Evolutionary conservation across 2,888 invertebrate species (phyloP), one percentile per base, ranked within the genome.

Genomic region (Morpho achilles): DNA sequence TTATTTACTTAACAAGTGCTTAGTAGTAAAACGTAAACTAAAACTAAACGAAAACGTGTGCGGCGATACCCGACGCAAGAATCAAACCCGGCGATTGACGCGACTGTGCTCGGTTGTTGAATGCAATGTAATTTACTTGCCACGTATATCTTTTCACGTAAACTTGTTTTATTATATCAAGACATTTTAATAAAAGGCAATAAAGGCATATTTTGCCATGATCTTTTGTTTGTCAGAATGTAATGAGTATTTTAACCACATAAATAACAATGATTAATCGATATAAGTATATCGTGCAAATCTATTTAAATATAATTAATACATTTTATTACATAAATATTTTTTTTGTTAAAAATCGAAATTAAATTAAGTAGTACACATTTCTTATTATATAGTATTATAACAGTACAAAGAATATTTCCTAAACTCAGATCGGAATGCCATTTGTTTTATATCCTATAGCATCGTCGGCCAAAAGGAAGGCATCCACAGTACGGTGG

Each of bases 1-100:
- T 88, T 88, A 87, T 88, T 87, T 87, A 86, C 79, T 75, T 76
- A 82, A 85, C 85, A 85, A 87, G 87, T 88, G 85, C 83, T 88
- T 83, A 83, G 84, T 84, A 82, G 81, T 79, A 78, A 80, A 84
- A 85, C 79, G 82, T 84, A 84, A 85, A 84, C 84, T 64, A 64
- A 61, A 62, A 56, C 64, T 65, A 66, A 66, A 62, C 65, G 66
- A 65, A 66, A 65, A 67, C 66, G 66, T 60, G 61, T 60, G 61
- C 59, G 60, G 63, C 61, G 60, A 61, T 76, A 76, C 71, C 75
- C 73, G 76, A 74, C 69, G 72, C 69, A 75, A 68, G 79, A 72
- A 67, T 69, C 74, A 73, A 74, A 74, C 74, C 72, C 72, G 75
- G 72, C 73, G 69, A 75, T 70, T 60, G 54, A 50, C 44, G 41